Conservation (phyloP, 1,140 invertebrate species). For the Ceratitis capitata region DNA sequence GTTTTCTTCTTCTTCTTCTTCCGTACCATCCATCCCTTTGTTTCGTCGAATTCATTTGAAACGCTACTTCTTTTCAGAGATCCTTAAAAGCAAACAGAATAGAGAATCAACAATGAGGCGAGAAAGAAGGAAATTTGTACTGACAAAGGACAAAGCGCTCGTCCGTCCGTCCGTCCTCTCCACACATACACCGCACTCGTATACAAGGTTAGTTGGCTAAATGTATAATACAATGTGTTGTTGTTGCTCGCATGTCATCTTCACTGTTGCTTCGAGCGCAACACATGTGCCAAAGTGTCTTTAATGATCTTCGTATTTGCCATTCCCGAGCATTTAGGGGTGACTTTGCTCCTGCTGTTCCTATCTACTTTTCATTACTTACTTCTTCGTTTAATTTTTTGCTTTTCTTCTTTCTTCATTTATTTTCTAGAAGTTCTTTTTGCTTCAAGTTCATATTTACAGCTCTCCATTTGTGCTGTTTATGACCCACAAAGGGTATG, state of each 20-base stretch:
- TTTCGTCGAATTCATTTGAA: neutral
- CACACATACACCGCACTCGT: neutral
- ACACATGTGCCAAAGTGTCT: constrained; percentile 6
- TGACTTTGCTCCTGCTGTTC: neutral
- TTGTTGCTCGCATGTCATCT: neutral
- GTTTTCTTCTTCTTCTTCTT: too few species aligned
- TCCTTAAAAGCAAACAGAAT: neutral
- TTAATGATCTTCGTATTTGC: constrained; percentile 16
- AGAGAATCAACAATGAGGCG: neutral
- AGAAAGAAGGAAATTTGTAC: too few species aligned
- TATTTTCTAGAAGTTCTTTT: too few species aligned
- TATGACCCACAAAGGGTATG: neutral
- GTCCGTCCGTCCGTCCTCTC: neutral
- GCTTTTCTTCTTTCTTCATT: neutral
- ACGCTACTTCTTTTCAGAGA: neutral
- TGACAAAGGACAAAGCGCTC: neutral
- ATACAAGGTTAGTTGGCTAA: neutral
- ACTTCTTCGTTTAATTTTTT: neutral
- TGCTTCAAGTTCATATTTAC: neutral
- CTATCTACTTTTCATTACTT: neutral
- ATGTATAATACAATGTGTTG: neutral
- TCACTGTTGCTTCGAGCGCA: constrained; percentile 20
- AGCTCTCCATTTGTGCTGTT: neutral
- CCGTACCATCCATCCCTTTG: too few species aligned
- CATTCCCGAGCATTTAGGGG: neutral